Evolutionary conservation across 2,888 invertebrate genomes (phyloP).

Genomic region (Pristionchus entomophagus): DNA sequence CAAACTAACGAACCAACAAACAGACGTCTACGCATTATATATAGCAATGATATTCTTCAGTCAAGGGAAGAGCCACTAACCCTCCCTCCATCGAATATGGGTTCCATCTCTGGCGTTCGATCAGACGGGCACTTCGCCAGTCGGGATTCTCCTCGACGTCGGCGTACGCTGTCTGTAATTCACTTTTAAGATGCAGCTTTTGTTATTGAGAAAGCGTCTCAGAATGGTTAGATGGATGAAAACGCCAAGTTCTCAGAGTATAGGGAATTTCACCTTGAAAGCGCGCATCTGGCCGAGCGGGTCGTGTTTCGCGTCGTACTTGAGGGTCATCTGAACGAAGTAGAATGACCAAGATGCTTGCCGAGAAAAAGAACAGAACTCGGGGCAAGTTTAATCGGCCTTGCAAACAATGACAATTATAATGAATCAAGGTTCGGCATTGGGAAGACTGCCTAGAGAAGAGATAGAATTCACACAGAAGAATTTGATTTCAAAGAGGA

Average conservation of each 20-base stretch:
- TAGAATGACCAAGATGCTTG: not conserved
- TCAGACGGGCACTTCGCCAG: slow-evolving; percentile 60
- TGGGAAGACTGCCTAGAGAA: too few species aligned
- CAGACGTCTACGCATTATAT: not conserved
- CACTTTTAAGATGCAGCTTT: not conserved
- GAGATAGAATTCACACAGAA: too few species aligned
- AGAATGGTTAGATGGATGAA: too few species aligned
- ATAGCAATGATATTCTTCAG: not conserved
- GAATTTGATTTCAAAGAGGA: too few species aligned
- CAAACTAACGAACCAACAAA: too few species aligned
- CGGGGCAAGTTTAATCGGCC: too few species aligned
- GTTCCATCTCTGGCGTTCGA: slow-evolving; percentile 70
- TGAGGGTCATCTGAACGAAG: slow-evolving; percentile 23
- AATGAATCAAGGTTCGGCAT: too few species aligned
- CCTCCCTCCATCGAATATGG: slow-evolving; percentile 75
- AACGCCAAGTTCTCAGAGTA: too few species aligned
- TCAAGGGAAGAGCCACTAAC: slow-evolving; percentile 51
- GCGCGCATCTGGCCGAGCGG: slow-evolving; percentile 55
- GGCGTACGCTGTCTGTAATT: slow-evolving; percentile 58
- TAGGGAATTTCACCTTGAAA: slow-evolving; percentile 49
- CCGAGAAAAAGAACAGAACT: too few species aligned
- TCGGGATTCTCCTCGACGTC: slow-evolving; percentile 68
- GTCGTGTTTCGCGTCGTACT: slow-evolving; percentile 52
- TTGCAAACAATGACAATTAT: too few species aligned
- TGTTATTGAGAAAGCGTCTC: too few species aligned